Evolutionary conservation across 2,888 invertebrate genomes (phyloP).

Genomic region (Oegoconia quadripuncta): DNA sequence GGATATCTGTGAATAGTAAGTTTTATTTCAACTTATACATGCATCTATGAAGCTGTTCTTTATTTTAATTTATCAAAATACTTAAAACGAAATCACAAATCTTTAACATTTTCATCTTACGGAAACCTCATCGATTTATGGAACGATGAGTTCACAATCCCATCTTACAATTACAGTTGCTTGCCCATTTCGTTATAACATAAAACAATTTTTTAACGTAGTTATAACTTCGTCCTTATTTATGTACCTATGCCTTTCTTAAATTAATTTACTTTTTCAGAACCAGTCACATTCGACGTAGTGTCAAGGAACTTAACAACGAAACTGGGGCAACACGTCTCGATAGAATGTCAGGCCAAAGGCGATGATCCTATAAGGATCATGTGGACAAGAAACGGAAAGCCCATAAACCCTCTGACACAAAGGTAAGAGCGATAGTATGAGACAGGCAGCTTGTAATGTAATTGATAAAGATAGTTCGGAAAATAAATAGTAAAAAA

Average conservation of each 20-base stretch:
- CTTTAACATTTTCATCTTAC: conserved; percentile 3
- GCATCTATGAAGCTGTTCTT: neutral
- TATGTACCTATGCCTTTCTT: no score
- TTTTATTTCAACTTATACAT: conserved; percentile 13
- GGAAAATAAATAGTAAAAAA: no score
- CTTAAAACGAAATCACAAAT: neutral
- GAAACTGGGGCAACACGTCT: conserved; percentile 86
- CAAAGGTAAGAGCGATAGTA: conserved; percentile 68
- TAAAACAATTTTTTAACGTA: no score
- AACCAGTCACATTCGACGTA: conserved; percentile 88
- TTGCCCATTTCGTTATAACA: no score
- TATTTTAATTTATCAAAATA: neutral
- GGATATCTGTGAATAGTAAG: conserved; percentile 75
- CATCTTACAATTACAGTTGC: no score
- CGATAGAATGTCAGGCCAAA: conserved; percentile 87
- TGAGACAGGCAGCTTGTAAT: no score
- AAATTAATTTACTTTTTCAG: conserved; percentile 56
- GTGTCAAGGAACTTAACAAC: conserved; percentile 86
- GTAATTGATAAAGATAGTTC: no score
- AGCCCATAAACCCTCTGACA: conserved; percentile 81
- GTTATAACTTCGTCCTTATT: no score
- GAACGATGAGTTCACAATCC: no score
- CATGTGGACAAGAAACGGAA: conserved; percentile 88
- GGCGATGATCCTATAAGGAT: conserved; percentile 92
- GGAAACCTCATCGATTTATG: no score